Conservation (phyloP, 2,888 invertebrate genomes). For the Drosophila austrosaltans region DNA sequence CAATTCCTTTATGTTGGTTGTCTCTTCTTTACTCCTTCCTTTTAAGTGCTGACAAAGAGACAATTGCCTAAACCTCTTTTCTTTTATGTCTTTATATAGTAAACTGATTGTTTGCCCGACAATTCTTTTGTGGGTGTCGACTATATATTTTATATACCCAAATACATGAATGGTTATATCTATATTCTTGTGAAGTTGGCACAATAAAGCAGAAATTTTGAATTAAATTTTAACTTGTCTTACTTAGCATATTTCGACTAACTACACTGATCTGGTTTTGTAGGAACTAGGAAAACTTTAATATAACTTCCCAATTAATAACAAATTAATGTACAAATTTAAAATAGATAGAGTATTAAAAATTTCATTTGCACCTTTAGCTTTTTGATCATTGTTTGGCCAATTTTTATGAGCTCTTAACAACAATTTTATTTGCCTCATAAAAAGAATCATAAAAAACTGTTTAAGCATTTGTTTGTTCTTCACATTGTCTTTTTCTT, state of each 20-base stretch:
- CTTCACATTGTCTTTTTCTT: neutral
- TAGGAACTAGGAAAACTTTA: no score
- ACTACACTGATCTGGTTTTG: no score
- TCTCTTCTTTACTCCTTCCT: neutral
- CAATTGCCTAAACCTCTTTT: slow-evolving; percentile 51
- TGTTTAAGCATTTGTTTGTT: slow-evolving; percentile 25
- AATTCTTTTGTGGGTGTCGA: slow-evolving; percentile 65
- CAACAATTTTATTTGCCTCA: slow-evolving; percentile 48
- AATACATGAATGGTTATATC: slow-evolving; percentile 24
- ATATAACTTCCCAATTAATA: no score
- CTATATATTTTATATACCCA: slow-evolving; percentile 25
- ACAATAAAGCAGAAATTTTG: no score
- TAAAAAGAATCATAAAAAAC: slow-evolving; percentile 58
- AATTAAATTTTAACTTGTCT: no score
- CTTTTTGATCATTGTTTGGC: slow-evolving; percentile 18
- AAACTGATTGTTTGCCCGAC: slow-evolving; percentile 35
- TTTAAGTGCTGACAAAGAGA: slow-evolving; percentile 33
- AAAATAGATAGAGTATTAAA: neutral
- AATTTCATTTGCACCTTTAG: neutral
- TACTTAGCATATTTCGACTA: no score
- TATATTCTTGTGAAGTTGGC: no score
- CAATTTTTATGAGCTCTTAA: slow-evolving; percentile 54
- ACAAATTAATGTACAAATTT: no score
- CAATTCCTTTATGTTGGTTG: slow-evolving; percentile 16
- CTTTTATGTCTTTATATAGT: slow-evolving; percentile 33